phyloP scores from a whole-genome alignment of 2,888 invertebrate species.

The Oligia strigilis region DNA sequence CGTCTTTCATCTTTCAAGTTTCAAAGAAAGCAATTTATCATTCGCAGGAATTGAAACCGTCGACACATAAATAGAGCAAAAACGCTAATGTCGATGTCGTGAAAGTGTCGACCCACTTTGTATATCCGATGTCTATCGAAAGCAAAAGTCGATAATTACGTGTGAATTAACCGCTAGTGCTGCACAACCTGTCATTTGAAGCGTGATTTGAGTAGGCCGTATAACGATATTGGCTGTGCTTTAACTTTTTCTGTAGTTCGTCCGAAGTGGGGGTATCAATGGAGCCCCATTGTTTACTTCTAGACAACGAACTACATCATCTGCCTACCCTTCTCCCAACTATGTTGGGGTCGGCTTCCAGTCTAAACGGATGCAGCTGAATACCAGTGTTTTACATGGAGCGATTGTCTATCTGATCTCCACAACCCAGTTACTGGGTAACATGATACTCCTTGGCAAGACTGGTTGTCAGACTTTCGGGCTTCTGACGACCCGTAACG shows the following conservation, averaged over 20 bases:
- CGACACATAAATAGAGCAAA: constrained; percentile 48
- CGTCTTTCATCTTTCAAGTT: constrained; percentile 8
- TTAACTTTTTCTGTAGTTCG: background rate
- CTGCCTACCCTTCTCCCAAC: background rate
- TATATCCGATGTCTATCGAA: constrained; percentile 77
- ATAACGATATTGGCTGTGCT: constrained; percentile 6
- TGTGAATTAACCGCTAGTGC: constrained; percentile 63
- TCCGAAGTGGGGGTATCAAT: background rate
- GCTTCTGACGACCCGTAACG: background rate
- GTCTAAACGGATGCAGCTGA: background rate
- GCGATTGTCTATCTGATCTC: background rate
- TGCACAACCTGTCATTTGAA: constrained; percentile 56
- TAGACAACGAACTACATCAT: background rate
- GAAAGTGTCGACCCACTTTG: constrained; percentile 77
- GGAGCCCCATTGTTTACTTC: background rate
- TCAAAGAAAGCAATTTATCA: constrained; percentile 34
- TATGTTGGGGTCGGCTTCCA: background rate
- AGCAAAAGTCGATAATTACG: constrained; percentile 77
- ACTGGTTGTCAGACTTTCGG: constrained; percentile 1
- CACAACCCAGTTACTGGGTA: background rate
- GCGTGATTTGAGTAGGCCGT: constrained; percentile 34
- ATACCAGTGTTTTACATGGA: background rate
- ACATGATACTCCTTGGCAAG: background rate
- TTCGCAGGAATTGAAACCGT: constrained; percentile 25
- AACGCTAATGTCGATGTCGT: constrained; percentile 67